phyloP scores from a whole-genome alignment of 2,888 invertebrate genomes.

The Anticlea derivata region DNA sequence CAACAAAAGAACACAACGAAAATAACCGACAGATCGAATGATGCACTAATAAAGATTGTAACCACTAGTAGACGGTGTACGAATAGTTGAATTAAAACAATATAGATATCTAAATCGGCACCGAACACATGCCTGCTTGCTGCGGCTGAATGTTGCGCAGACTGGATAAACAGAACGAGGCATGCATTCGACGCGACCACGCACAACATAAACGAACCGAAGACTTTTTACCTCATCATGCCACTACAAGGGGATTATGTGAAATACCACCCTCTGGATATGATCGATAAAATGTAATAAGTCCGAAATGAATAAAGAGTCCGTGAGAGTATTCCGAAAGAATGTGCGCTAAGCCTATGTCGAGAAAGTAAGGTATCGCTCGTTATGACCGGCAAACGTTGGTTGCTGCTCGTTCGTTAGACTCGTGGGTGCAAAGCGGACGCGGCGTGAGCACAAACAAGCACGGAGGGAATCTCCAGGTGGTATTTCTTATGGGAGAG shows the following conservation, averaged over 20 bases:
- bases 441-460: constrained; percentile 29
- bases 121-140: constrained; percentile 31
- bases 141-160: not conserved
- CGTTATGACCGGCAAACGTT: constrained; percentile 15
- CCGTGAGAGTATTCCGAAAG: constrained; percentile 23
- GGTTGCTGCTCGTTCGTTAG: constrained; percentile 69
- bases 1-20: constrained; percentile 60
- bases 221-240: constrained; percentile 60
- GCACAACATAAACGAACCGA: constrained; percentile 52
- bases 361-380: constrained; percentile 12
- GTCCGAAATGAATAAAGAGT: constrained; percentile 22
- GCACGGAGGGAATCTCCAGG: constrained; percentile 54
- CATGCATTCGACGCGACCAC: constrained; percentile 50
- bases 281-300: constrained; percentile 20
- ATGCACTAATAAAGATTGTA: constrained; percentile 67
- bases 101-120: constrained; percentile 39
- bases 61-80: constrained; percentile 63
- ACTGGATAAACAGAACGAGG: constrained; percentile 7
- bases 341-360: constrained; percentile 24
- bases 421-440: constrained; percentile 34
- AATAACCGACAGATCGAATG: constrained; percentile 66
- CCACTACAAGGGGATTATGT: constrained; percentile 72
- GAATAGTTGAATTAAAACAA: constrained; percentile 50
- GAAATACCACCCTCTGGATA: constrained; percentile 77
- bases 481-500: constrained; percentile 70